Conservation (phyloP, 2,888 invertebrate species). For the Nemurella pictetii region DNA sequence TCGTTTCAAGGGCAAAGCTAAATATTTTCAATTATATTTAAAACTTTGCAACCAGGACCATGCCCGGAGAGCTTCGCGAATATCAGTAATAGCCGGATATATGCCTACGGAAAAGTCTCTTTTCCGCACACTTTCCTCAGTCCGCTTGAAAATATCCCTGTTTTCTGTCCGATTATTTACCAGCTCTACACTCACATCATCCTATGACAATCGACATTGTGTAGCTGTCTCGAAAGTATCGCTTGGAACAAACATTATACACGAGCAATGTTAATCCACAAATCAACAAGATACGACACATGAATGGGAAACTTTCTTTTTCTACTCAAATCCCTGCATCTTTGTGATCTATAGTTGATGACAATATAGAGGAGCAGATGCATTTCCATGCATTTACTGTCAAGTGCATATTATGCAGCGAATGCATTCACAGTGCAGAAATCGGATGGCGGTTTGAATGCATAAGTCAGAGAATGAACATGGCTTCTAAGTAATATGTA, state of each 20-base stretch:
- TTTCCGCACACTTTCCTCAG: neutral
- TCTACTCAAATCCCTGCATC: neutral
- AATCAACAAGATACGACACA: slow-evolving; percentile 22
- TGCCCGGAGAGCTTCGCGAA: neutral
- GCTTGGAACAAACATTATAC: neutral
- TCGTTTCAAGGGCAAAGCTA: neutral
- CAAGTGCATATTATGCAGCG: neutral
- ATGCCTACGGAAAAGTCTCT: neutral
- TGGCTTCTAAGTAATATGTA: too few relatives aligned
- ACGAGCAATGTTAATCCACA: neutral
- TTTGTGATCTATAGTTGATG: slow-evolving; percentile 4
- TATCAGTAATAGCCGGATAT: neutral
- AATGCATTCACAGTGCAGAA: neutral
- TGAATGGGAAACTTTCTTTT: slow-evolving; percentile 19
- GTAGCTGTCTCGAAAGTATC: neutral
- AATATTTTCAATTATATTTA: neutral
- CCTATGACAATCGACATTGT: neutral
- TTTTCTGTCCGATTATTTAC: neutral
- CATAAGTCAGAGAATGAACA: neutral
- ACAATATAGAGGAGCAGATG: neutral
- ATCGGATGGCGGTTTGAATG: neutral
- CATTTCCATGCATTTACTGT: neutral
- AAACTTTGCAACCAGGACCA: neutral
- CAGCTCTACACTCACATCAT: too few relatives aligned
- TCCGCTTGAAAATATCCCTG: neutral